Conservation (phyloP, 2,113 vertebrate species). For the Xenopus laevis region DNA sequence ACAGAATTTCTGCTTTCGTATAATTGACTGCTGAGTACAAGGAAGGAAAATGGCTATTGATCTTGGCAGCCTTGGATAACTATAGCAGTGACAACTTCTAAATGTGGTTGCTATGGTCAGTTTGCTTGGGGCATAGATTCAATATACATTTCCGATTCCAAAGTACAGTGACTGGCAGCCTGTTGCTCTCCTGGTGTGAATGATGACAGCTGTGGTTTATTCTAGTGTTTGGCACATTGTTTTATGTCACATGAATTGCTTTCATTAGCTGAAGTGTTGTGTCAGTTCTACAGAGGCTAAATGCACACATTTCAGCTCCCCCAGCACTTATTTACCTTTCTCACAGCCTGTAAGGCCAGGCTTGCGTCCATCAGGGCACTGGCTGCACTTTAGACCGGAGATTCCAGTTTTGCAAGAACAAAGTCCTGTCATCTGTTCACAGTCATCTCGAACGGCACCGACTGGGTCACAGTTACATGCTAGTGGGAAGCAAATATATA, state of each 20-base stretch:
- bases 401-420: slow-evolving; percentile 90
- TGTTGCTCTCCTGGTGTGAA: not conserved
- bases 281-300: too few species aligned
- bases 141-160: too few species aligned
- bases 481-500: slow-evolving; percentile 47
- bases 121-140: not conserved
- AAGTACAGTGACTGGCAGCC: not conserved
- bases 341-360: slow-evolving; percentile 81
- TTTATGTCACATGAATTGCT: too few species aligned
- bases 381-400: slow-evolving; percentile 89
- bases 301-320: not conserved
- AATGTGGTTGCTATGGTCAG: not conserved
- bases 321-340: slow-evolving; percentile 68
- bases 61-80: slow-evolving; percentile 6
- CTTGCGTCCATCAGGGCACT: slow-evolving; percentile 81
- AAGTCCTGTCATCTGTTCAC: slow-evolving; percentile 95
- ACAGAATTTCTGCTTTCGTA: too few species aligned
- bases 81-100: not conserved
- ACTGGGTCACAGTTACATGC: slow-evolving; percentile 85
- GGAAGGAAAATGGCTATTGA: slow-evolving; percentile 6
- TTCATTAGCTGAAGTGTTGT: not conserved
- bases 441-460: slow-evolving; percentile 91
- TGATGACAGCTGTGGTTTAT: not conserved
- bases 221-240: not conserved
- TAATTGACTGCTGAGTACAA: too few species aligned